Evolutionary conservation across 2,888 invertebrate genomes (phyloP), one percentile per base, ranked within the genome.

Genomic region (Lordiphosa fenestrarum): DNA sequence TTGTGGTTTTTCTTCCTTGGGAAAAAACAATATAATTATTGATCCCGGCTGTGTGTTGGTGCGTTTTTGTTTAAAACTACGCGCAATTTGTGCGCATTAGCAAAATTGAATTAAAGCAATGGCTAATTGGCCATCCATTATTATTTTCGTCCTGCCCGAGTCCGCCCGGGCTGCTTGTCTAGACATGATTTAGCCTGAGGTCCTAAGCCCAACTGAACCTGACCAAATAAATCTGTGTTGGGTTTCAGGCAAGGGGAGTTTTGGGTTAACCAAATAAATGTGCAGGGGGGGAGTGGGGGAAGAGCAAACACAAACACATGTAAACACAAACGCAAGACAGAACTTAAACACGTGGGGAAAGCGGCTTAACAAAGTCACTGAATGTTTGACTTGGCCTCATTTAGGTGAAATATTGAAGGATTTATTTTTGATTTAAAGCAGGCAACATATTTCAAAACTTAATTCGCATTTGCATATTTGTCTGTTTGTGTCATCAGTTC

Each of bases 181-280:
- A 80, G 80, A 84, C 84, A 60, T 63, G 71, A 62, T 71, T 69
- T 73, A 44, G 73, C 71, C 71, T 49, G 37, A 37, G 64, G 84
- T 66, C 25, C 21, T 35, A 40, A 38, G 53, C 41, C 46, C 33
- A 38, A 23, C 36, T 36, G 51, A 55, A 51, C 21, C 35, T 40
- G 56, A 53, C 46, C 63, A 73, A 71, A 75, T 82, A 77, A 77
- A 83, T 83, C 71, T 75, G 76, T 55, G 66, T 70, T 66, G 77
- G 63, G 59, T 69, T 80, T 69, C 75, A 44, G 19, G 39, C 15
- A 25, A 23, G 23, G 12, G 41, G 23, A 23, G 10, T 10, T 30
- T 35, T 44, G 49, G 69, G 64, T 58, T 60, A 65, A 76, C 69
- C 82, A 82, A 77, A 80, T 66, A 82, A 75, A 78, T 82, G 80